These are phyloP conservation scores for Prionace glauca DNA, from an alignment of 2,797 vertebrate species.

Conservation along the genomic window DNA sequence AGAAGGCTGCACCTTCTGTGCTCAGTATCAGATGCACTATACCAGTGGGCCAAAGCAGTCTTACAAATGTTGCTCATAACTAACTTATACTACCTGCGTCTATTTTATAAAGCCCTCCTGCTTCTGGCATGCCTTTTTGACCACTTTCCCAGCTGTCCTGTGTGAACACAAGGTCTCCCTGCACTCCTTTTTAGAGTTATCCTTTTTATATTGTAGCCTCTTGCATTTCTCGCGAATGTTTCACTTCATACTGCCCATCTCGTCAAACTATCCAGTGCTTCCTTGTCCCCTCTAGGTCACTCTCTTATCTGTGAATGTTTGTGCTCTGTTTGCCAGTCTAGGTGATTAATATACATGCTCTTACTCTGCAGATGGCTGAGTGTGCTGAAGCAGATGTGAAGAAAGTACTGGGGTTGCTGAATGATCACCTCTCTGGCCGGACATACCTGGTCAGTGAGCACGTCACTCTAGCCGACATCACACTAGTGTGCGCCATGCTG, in stretches of 20 bases:
- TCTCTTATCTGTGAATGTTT: background rate
- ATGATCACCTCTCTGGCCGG: conserved; percentile 23
- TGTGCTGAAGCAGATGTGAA: background rate
- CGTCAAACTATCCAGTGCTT: too few relatives aligned
- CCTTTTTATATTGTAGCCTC: background rate
- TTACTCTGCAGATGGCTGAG: background rate
- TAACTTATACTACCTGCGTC: background rate
- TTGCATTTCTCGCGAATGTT: background rate
- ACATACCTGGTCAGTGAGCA: conserved; percentile 38
- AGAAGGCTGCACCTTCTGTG: background rate
- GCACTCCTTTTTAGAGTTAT: background rate
- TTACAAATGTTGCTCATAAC: background rate
- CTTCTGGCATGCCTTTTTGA: background rate
- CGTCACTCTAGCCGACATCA: conserved; percentile 39
- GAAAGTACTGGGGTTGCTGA: conserved; percentile 22
- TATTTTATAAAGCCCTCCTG: background rate
- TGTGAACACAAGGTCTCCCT: background rate
- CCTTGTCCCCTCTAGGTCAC: too few relatives aligned
- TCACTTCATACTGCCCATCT: background rate
- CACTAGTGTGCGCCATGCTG: conserved; percentile 36
- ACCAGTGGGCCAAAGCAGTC: background rate
- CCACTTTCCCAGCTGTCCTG: background rate
- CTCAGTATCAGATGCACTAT: background rate
- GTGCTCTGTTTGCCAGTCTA: background rate
- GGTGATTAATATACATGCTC: background rate